Base-by-base conservation (phyloP, 30 jellyfish, hydroid and myxozoan genomes). In the Phacellophora camtschatica region DNA sequence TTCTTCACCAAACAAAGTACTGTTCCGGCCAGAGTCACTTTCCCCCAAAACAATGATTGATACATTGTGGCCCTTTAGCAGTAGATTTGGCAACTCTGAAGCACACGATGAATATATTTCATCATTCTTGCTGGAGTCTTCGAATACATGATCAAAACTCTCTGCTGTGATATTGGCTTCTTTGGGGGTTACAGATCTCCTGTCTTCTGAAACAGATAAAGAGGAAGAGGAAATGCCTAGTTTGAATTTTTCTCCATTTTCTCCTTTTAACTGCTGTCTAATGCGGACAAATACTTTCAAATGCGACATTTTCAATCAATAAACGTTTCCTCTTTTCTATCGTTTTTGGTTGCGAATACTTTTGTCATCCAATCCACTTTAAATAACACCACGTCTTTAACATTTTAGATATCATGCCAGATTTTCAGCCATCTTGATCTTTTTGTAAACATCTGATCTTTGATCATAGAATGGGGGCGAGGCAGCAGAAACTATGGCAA, bases 1-100 rank as follows among this genome's bases (percentile, higher is more conserved):
- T n/a, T 80, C 91, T 20, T 84, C 91, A 22, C 91, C 91, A 46
- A 80, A 51, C 34, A 80, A 28, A 12, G 84, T 66, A 8, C 39
- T 51, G 39, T 34, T 9, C 75, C 66, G 79, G 35, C 91, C 91
- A 25, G 91, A 80, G 41, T 66, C 34, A 3, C 70, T 66, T 43
- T 80, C 91, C 20, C 91, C 91, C 36, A 80, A 36, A 9, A 80
- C 66, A 30, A 80, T 39, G n/a, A 70, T 24, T 13, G 84, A 66
- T n/a, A 55, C 77, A 27, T 80, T 80, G 33, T 22, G 57, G 7
- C 91, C 91, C 27, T 50, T 71, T 11, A 80, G 24, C 13, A 80
- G 66, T 10, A 78, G 91, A 25, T 7, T 49, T 20, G 66, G 13
- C 28, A 80, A 41, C 10, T 70, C 31, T 23, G 83, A 61, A 39